Percentiles rank a stretch among this genome's conserved stretches.
These are phyloP conservation scores for Proctacanthus coquilletti DNA, from an alignment of 1,140 invertebrate genomes.

Conservation along the genomic window DNA sequence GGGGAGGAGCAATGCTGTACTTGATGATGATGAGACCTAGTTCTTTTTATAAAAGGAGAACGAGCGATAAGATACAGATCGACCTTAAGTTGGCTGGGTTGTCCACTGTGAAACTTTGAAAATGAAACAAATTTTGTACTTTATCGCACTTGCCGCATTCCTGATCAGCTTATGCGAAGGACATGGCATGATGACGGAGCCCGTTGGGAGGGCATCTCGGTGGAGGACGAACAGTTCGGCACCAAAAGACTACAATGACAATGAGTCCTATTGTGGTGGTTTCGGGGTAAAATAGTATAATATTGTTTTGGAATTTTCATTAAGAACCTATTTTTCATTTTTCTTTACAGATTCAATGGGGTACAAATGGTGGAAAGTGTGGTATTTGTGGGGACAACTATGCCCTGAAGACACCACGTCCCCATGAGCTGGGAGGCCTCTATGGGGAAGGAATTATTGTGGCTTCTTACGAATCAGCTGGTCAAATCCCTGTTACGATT, in stretches of 20 bases:
- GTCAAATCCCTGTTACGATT: conserved; percentile 26
- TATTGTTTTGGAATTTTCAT: no score
- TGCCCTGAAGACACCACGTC: conserved; percentile 32
- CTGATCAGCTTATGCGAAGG: no score
- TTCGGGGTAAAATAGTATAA: no score
- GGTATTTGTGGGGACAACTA: conserved; percentile 43
- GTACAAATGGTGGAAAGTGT: conserved; percentile 34
- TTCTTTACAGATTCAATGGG: conserved; percentile 26
- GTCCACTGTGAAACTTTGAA: no score
- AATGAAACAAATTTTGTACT: no score
- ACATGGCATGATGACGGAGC: conserved; percentile 48
- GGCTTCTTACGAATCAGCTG: conserved; percentile 22
- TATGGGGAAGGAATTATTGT: conserved; percentile 41
- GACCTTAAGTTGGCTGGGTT: no score
- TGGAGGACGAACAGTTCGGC: conserved; percentile 39
- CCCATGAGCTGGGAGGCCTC: conserved; percentile 43
- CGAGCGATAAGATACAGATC: no score
- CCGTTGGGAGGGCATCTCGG: conserved; percentile 40
- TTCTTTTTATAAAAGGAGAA: no score
- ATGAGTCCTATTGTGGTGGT: conserved; percentile 45
- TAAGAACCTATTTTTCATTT: no score
- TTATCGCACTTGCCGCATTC: no score
- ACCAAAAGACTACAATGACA: conserved; percentile 40
- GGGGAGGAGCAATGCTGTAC: no score
- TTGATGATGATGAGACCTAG: no score